Conservation (phyloP, 2,113 vertebrate species). For the Hyperopisus bebe region DNA sequence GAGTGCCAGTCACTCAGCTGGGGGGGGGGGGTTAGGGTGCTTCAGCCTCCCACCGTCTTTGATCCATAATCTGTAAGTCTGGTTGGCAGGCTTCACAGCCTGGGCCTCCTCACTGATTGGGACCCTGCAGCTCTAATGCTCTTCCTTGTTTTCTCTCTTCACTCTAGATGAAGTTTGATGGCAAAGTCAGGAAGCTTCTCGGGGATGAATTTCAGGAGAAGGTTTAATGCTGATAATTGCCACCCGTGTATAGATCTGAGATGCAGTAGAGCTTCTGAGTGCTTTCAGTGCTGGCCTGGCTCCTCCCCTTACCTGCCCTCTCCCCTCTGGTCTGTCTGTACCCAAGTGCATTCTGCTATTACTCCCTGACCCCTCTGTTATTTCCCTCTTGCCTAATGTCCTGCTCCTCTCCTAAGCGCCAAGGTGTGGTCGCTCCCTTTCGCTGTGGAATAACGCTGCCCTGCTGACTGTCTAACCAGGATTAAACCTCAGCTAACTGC, state of each 20-base stretch:
- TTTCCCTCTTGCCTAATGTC: not conserved
- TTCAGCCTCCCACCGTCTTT: not conserved
- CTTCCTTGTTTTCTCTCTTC: slow-evolving; percentile 36
- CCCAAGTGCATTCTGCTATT: not conserved
- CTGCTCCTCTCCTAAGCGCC: not conserved
- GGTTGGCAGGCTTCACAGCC: not conserved
- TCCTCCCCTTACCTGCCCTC: not conserved
- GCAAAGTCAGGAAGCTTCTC: slow-evolving; percentile 55
- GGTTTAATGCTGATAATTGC: slow-evolving; percentile 50
- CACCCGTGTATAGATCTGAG: not conserved
- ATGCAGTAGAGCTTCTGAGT: not conserved
- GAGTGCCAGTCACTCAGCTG: not conserved
- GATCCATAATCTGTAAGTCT: not conserved
- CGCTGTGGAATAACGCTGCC: not conserved
- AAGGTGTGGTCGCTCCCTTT: not conserved
- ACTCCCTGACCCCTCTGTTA: not conserved
- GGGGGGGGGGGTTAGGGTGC: not conserved
- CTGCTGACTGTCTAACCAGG: not conserved
- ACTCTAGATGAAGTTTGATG: slow-evolving; percentile 70
- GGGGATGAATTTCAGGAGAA: slow-evolving; percentile 79
- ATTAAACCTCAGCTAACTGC: not conserved
- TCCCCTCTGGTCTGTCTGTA: slow-evolving; percentile 14
- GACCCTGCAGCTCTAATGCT: slow-evolving; percentile 46
- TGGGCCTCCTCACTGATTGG: not conserved
- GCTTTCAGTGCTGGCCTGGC: not conserved